Evolutionary conservation across 2,797 vertebrate species (phyloP).

Genomic region (Epinephelus awoara): DNA sequence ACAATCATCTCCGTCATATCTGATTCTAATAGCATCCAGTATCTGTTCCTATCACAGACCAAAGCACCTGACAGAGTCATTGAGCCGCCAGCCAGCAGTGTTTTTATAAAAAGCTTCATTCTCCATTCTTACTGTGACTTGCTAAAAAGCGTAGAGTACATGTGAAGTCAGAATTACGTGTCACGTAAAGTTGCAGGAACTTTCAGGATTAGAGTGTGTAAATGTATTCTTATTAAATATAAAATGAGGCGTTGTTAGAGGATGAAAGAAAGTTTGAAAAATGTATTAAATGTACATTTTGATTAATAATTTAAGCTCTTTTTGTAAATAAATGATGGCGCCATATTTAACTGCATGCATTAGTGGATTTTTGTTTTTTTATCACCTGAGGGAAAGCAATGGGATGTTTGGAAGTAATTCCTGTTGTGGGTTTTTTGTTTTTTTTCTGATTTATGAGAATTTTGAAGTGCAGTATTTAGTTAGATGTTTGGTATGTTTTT

Average conservation of each 20-base stretch:
- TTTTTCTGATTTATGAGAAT: conserved; percentile 47
- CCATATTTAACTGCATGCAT: conserved; percentile 82
- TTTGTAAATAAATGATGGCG: conserved; percentile 84
- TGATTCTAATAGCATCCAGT: background rate
- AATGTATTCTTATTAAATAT: conserved; percentile 84
- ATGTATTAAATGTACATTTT: conserved; percentile 84
- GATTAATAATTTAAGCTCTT: conserved; percentile 81
- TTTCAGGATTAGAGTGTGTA: conserved; percentile 66
- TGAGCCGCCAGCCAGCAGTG: conserved; percentile 24
- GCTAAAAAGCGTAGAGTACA: conserved; percentile 21
- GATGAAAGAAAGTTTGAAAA: conserved; percentile 74
- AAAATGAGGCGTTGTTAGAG: conserved; percentile 73
- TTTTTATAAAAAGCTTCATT: conserved; percentile 14
- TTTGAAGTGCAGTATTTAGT: conserved; percentile 50
- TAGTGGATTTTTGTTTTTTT: conserved; percentile 59
- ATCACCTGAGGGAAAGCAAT: conserved; percentile 64
- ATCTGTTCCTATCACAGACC: conserved; percentile 10
- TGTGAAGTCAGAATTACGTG: conserved; percentile 56
- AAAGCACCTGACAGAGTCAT: conserved; percentile 45
- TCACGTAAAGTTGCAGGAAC: conserved; percentile 54
- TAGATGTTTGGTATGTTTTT: conserved; percentile 71
- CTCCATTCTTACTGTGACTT: conserved; percentile 36
- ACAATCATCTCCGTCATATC: conserved; percentile 2
- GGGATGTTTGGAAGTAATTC: conserved; percentile 52
- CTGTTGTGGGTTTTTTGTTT: conserved; percentile 32